Base-by-base conservation (phyloP, 2,113 vertebrate species). In the Sinocyclocheilus maitianheensis region DNA sequence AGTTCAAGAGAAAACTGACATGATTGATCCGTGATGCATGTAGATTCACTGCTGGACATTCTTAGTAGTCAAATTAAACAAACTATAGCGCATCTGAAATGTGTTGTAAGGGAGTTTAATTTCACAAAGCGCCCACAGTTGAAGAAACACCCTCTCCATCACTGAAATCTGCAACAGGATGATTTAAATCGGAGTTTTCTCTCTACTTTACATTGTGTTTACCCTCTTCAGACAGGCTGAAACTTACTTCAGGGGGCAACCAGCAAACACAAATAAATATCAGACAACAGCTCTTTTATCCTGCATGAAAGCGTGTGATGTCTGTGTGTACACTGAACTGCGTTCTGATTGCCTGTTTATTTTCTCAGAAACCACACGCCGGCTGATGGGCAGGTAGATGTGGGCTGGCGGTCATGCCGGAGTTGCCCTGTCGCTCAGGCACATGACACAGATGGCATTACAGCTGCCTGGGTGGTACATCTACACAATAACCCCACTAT, bases 281-380 rank as follows among this genome's bases (percentile, higher is more conserved):
- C 88, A 91, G 92, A 93, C 91, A 93, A 94, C 92, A 94, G 93
- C 81, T 93, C 94, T 96, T 95, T 97, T 95, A 96, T 96, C 95
- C 96, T 95, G 94, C 95, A 95, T 94, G 94, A 95, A 95, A 95
- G 95, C 93, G 93, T 95, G 95, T 95, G 94, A 95, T 94, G 95
- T 95, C 94, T 93, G 95, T 96, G 96, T 96, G 95, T 96, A 96
- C 94, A 94, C 95, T 94, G 91, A 77, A 93, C 95, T 69, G 90
- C 92, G 89, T 96, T 96, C 95, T 97, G 96, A 97, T 97, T 97
- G 96, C 94, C 93, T 96, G 96, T 97, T 96, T 97, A 96, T 97
- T 97, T 97, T 96, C 94, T 94, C 94, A 95, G 96, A 88, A 95
- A 93, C 94, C 94, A 94, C 93, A 92, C 22, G 1, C 22, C 58